Conservation (phyloP, 2,797 vertebrate species). For the Tapirus indicus region DNA sequence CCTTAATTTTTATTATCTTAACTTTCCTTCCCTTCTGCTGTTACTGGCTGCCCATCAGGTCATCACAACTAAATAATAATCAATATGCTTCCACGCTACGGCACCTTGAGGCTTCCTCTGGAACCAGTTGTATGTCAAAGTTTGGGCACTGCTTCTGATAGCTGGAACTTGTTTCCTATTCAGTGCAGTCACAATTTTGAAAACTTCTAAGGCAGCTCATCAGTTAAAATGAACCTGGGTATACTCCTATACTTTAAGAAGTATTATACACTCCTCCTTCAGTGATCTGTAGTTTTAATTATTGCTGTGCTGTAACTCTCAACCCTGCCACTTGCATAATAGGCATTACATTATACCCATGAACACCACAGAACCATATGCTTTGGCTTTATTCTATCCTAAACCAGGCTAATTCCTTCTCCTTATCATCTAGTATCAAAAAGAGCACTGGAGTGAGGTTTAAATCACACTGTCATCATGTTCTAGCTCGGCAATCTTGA, state of each 20-base stretch:
- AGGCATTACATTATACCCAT: background rate
- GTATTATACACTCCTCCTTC: background rate
- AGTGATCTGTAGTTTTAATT: background rate
- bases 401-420: background rate
- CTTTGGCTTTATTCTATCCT: background rate
- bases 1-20: background rate
- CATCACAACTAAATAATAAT: background rate
- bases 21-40: background rate
- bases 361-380: background rate
- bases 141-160: background rate
- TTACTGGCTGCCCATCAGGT: background rate
- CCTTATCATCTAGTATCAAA: background rate
- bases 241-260: background rate
- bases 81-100: background rate
- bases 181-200: background rate
- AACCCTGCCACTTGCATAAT: background rate
- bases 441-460: background rate
- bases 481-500: background rate
- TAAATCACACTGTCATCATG: background rate
- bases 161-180: background rate
- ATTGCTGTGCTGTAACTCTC: background rate
- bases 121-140: background rate
- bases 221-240: background rate
- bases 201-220: conserved; percentile 27
- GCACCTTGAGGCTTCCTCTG: background rate